Conservation (phyloP, 2,888 invertebrate genomes). For the Blomia tropicalis region DNA sequence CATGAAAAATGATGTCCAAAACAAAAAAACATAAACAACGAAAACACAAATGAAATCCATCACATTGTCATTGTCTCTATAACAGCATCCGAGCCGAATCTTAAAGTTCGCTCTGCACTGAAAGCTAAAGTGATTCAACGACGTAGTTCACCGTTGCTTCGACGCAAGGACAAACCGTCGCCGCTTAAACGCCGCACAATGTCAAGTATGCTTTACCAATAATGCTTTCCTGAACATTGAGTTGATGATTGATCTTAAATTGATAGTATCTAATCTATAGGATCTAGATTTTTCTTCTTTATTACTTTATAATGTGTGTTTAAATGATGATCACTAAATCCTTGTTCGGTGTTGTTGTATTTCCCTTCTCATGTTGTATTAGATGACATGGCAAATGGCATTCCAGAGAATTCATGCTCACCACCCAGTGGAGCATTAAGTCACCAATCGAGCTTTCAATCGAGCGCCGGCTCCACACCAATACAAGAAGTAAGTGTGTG, state of each 20-base stretch:
- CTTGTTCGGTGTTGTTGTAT: neutral
- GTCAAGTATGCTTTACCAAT: slow-evolving; percentile 27
- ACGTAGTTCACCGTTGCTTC: slow-evolving; percentile 74
- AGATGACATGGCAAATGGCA: slow-evolving; percentile 45
- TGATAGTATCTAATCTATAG: too few species aligned
- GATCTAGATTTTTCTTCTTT: too few species aligned
- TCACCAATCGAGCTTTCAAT: slow-evolving; percentile 48
- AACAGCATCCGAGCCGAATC: slow-evolving; percentile 41
- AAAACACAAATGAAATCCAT: too few species aligned
- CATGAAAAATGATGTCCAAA: too few species aligned
- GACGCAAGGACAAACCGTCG: slow-evolving; percentile 54
- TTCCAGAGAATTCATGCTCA: slow-evolving; percentile 52
- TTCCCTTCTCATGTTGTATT: too few species aligned
- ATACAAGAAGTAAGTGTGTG: slow-evolving; percentile 47
- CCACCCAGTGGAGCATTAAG: slow-evolving; percentile 44
- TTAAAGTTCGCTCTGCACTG: slow-evolving; percentile 42
- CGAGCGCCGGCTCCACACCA: slow-evolving; percentile 45
- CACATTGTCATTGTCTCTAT: too few species aligned
- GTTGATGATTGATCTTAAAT: neutral
- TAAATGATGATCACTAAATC: neutral
- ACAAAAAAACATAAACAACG: too few species aligned
- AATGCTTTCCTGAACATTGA: neutral
- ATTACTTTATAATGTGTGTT: slow-evolving; percentile 7
- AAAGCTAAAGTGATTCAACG: slow-evolving; percentile 77
- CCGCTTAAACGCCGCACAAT: slow-evolving; percentile 51